Conservation (phyloP, 2,888 invertebrate genomes). For the Mythimna pallens region DNA sequence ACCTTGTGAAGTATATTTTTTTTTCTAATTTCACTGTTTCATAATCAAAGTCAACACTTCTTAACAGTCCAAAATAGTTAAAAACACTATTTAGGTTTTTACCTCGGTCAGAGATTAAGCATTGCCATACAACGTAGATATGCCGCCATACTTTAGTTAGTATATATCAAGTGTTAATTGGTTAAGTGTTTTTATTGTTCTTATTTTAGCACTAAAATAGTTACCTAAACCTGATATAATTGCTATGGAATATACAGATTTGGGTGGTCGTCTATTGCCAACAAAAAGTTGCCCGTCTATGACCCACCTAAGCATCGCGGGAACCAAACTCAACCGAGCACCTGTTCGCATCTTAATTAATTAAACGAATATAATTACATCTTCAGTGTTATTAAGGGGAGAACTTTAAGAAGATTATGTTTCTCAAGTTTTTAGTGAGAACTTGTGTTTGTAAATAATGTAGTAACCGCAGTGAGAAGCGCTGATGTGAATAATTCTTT, state of each 20-base stretch:
- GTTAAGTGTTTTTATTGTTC: no score
- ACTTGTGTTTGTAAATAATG: constrained; percentile 51
- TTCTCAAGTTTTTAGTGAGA: constrained; percentile 50
- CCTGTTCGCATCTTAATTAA: constrained; percentile 71
- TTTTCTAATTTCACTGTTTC: background rate
- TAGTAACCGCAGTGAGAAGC: constrained; percentile 9
- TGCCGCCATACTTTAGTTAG: no score
- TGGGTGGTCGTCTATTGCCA: background rate
- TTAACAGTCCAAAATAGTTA: no score
- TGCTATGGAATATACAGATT: background rate
- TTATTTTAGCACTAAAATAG: no score
- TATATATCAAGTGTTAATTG: no score
- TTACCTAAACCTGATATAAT: background rate
- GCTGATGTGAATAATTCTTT: constrained; percentile 9
- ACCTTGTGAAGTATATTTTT: background rate
- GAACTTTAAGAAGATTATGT: constrained; percentile 71
- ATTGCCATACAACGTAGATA: no score
- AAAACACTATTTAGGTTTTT: background rate
- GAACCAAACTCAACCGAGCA: constrained; percentile 67
- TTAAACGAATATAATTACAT: constrained; percentile 74
- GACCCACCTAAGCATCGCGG: constrained; percentile 63
- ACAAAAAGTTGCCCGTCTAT: constrained; percentile 40
- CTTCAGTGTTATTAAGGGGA: constrained; percentile 67
- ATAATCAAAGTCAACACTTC: no score
- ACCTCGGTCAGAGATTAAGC: no score